Conservation (phyloP, 2,888 invertebrate genomes). For the Ochropleura plecta region DNA sequence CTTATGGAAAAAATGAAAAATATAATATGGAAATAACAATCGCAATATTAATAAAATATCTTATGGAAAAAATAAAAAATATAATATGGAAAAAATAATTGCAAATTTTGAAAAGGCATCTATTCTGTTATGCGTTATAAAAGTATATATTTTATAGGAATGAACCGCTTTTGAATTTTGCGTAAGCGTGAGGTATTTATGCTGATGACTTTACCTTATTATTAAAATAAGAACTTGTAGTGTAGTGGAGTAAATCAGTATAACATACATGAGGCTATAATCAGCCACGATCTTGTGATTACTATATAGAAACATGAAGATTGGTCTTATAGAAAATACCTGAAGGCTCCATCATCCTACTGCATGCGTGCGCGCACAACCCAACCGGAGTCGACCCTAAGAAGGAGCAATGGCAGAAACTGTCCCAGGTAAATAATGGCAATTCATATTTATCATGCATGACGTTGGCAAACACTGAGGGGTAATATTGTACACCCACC, state of each 20-base stretch:
- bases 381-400: constrained; percentile 98
- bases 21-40: background rate
- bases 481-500: background rate
- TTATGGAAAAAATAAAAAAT: background rate
- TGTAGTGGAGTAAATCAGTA: background rate
- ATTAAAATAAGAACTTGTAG: constrained; percentile 1
- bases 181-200: background rate
- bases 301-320: background rate
- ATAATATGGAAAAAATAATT: background rate
- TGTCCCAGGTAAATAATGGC: constrained; percentile 91
- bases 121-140: background rate
- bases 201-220: constrained; percentile 9
- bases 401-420: constrained; percentile 96
- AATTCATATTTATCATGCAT: background rate
- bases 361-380: constrained; percentile 99
- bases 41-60: no score
- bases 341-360: constrained; percentile 95
- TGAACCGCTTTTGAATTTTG: background rate
- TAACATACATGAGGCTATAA: background rate
- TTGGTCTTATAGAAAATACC: constrained; percentile 95
- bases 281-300: constrained; percentile 10
- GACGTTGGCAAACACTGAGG: background rate
- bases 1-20: background rate
- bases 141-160: background rate
- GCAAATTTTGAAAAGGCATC: background rate